Evolutionary conservation across 2,888 invertebrate species (phyloP), one percentile per base, ranked within the genome.

Genomic region (Eristalis intricaria): DNA sequence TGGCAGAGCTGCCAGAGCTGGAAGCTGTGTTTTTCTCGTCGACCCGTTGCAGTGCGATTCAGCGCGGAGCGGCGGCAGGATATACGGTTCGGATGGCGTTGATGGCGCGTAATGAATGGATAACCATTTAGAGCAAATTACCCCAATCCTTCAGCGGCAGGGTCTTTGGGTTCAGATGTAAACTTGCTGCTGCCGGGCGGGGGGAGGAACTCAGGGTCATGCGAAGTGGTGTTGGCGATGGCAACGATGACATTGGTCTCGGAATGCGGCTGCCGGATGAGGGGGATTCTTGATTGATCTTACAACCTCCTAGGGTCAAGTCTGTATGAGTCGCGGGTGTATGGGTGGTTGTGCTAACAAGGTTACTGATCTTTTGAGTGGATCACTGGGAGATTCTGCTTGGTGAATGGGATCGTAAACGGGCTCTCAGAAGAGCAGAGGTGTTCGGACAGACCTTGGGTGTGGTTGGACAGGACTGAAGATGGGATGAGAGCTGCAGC

Each of bases 71-170:
- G 29, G 23, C 56, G 29, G 29, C 13, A 11, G 8, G 43, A 19
- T 15, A 29, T 56, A 65, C n/a, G 60, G 68, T 68, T 69, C 68
- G 19, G 69, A 64, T 56, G 56, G 32, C 26, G 77, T 35, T 70
- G 63, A 56, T 77, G 77, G 63, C 69, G 69, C 38, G 61, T 64
- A 69, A 77, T 77, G 69, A 50, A 77, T 69, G 38, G 43, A 40
- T 38, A 69, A 64, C 50, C 77, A 56, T 77, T 77, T 77, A 63
- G 69, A 68, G 56, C 35, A 56, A 77, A 77, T 77, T 70, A 64
- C 69, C 38, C 5, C 63, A 63, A 64, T 77, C 63, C 63, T 56
- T 77, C 63, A 70, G n/a, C n/a, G 50, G 22, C 56, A 35, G 63
- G 35, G 19, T 70, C 35, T 19, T 77, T 29, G 38, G 63, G 69